Base-by-base conservation (phyloP, 2,797 vertebrate species). In the Sebastes paucispinis region DNA sequence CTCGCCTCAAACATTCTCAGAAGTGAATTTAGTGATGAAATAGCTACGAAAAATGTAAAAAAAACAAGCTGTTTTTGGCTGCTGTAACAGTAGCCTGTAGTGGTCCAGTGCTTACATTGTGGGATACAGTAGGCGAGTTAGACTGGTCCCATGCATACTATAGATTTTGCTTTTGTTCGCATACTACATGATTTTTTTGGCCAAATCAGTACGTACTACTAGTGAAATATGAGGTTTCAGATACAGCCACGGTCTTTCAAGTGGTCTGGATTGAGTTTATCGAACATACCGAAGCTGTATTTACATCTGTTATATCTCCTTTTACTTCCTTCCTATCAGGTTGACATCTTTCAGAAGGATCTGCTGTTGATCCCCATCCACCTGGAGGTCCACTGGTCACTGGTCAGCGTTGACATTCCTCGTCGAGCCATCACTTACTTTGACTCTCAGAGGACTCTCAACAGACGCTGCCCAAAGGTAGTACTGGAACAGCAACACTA, bases 331-430 rank as follows among this genome's bases (percentile, higher is more conserved):
- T 25, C 10, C 10, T 24, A 1, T 60, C 84, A 98, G 98, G 97
- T 98, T 73, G 97, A 99, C 88, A 98, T 99, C 90, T 99, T 99
- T 86, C 97, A 97, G 89, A 99, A 99, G 90, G 96, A 97, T 84
- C 94, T 98, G 64, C 87, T 99, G 89, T 89, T 99, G 80, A 97
- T 99, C 91, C 98, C 97, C 50, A 98, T 99, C 88, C 98, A 98
- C 89, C 93, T 99, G 88, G 98, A 99, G 90, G 98, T 99, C 0
- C 98, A 99, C 78, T 99, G 98, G 98, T 99, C 98, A 0, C 95
- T 99, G 74, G 95, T 99, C 81, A 97, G 97, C 2, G 97, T 99
- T 4, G 96, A 98, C 58, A 98, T 99, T 75, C 93, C 92, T 4
- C 94, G 79, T 2, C 93, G 96, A 18, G 95, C 96, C 77, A 97